Evolutionary conservation across 2,888 invertebrate species (phyloP), one percentile per base, ranked within the genome.

Genomic region (Paralinhomoeus sp.): DNA sequence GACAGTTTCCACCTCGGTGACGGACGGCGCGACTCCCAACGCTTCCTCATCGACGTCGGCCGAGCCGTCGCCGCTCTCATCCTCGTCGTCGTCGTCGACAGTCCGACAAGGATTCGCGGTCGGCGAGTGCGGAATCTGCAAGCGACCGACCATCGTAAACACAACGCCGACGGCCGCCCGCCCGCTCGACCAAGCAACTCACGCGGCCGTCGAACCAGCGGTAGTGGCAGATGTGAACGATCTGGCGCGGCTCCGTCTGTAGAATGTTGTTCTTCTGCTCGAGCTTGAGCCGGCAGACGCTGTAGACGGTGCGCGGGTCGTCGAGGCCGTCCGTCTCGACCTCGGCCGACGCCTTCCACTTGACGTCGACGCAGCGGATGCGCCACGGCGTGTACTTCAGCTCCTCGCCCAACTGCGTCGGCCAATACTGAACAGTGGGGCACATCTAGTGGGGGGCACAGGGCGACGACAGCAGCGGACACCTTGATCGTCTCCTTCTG

Each of bases 361-460:
- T 36, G 33, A 24, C 33, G 13, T 24, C 24, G 24, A 45, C 15
- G 24, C 50, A 50, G 2, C 38, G 39, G 24, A 50, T 35, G 12
- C 45, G 43, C 42, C 40, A 50, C 17, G 50, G 50, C 45, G 43
- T 42, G 43, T 41, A 50, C 21, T 12, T 31, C 40, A 42, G 40
- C n/a, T 24, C 21, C 40, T 45, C 41, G 34, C 47, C 47, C 33
- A 31, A 24, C 23, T 39, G 31, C 18, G 44, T 42, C 23, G 50
- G 50, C 50, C 50, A 50, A 34, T 50, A 50, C 45, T 48, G 50
- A 15, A 44, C n/a, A n/a, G n/a, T n/a, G n/a, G n/a, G n/a, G n/a
- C n/a, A n/a, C n/a, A n/a, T n/a, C n/a, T n/a, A n/a, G n/a, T n/a
- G n/a, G n/a, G n/a, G n/a, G n/a, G n/a, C n/a, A n/a, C n/a, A n/a